Evolutionary conservation across 2,797 vertebrate species (phyloP), one percentile per base, ranked within the genome.

Genomic region (Podargus strigoides): DNA sequence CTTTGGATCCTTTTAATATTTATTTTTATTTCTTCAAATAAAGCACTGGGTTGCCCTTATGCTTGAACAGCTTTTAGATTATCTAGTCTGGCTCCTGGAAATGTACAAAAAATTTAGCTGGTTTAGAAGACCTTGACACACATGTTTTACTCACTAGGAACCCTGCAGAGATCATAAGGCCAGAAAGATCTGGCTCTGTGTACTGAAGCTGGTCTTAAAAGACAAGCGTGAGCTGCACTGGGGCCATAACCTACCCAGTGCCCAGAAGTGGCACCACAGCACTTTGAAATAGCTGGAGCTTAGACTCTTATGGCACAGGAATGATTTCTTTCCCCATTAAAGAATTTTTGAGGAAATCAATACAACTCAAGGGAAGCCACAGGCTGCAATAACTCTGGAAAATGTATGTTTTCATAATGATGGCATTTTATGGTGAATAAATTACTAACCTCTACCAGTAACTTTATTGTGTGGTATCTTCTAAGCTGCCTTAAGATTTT

Each of bases 341-440:
- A 88, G 24, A 74, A 20, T n/a, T 59, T 67, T 62, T 81, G 55
- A 89, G 62, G 58, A 92, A 94, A 96, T 87, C 73, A 78, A 17
- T 87, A 72, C 28, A 85, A 66, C 41, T 34, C 53, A 72, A 78
- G 66, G 76, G 42, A 91, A 58, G 50, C 14, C 47, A 55, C 32
- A 44, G 56, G 27, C 50, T 74, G 46, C 52, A 81, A 19, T 64
- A 64, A 81, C 46, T 81, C 76, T 73, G 28, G 7, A 74, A 93
- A 94, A 87, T 18, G 3, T 64, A n/a, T n/a, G 49, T 74, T 85
- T 85, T 93, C 30, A 66, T 69, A 59, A 72, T 10, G 12, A 73
- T 62, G 30, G 53, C 19, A 81, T 83, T 91, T 89, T 56, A 42
- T 16, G n/a, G 32, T 36, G 23, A 24, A 75, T 44, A 75, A 85